Evolutionary conservation across 2,113 vertebrate genomes (phyloP).

Genomic region (Aramus guarauna): DNA sequence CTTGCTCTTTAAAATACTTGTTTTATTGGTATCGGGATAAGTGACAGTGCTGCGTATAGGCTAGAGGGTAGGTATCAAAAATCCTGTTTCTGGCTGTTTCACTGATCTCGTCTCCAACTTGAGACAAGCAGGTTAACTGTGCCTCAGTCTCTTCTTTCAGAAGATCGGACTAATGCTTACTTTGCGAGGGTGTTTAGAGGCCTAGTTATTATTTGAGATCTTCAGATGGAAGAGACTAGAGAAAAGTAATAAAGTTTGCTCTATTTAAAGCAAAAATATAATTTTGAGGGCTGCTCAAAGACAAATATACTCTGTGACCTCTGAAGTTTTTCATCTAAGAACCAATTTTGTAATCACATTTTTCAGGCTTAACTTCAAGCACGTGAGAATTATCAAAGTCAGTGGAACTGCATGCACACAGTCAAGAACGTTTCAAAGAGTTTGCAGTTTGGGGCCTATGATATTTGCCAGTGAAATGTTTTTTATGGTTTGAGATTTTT

Average conservation of each 20-base stretch:
- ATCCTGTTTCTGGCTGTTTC: not conserved
- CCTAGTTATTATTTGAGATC: not conserved
- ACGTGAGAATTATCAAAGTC: not conserved
- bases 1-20: not conserved
- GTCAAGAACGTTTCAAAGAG: not conserved
- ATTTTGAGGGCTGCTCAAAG: not conserved
- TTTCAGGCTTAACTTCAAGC: conserved; percentile 18
- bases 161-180: not conserved
- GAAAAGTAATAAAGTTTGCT: not conserved
- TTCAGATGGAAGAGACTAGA: not conserved
- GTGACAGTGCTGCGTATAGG: not conserved
- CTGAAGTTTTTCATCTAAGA: not conserved
- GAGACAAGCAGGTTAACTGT: not conserved
- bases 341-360: not conserved
- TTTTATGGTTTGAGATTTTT: conserved; percentile 50
- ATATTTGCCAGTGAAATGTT: not conserved
- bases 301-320: not conserved
- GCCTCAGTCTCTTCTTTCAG: not conserved
- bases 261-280: not conserved
- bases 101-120: not conserved
- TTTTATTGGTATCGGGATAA: not conserved
- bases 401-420: not conserved
- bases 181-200: not conserved
- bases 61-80: not conserved
- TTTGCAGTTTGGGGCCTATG: not conserved